Base-by-base conservation (phyloP, 2,888 invertebrate genomes). In the Philereme transversata region DNA sequence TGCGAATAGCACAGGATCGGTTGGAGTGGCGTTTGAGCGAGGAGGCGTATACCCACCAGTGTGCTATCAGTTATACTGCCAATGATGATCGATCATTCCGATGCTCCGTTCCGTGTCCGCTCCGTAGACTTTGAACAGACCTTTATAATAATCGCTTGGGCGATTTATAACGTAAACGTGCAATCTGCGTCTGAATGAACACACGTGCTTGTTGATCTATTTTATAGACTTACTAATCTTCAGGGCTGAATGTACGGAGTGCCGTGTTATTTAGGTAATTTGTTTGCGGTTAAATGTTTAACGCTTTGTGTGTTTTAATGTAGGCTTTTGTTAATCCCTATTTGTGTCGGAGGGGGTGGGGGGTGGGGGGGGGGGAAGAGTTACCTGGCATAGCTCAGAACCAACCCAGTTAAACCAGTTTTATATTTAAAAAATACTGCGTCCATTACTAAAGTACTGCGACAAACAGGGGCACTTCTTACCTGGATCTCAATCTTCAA, bases 201-300 rank as follows among this genome's bases (percentile, higher is more conserved):
- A 22, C 62, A 62, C 57, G 62, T 62, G 62, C 33, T 57, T 57
- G 54, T 53, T 52, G n/a, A 33, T 59, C 53, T 57, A 46, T 53
- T 53, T 46, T 34, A 47, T 52, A 36, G 36, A 10, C 36, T 47
- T 34, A 47, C 8, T 5, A 36, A 50, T 40, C 40, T 40, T 50
- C 40, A 50, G 50, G 50, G 50, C 40, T 50, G 40, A 11, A 40
- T 9, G 40, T 11, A 50, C 22, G 0, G 11, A 22, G 50, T 22
- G 46, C 46, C 46, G 46, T 46, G 7, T 7, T 46, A n/a, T 4
- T 4, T n/a, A 11, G 8, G 7, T 33, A 6, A 43, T 43, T 0
- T 10, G n/a, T n/a, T 46, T 7, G 7, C 33, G 22, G 45, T 11
- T 5, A 6, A 5, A 7, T 22, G 33, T 46, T 22, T 6, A 46